A percentile compares a stretch with the other conserved stretches of the same genome.
These are phyloP conservation scores for Macrosoma leucophasiata DNA, from an alignment of 2,888 invertebrate species.

Conservation along the genomic window DNA sequence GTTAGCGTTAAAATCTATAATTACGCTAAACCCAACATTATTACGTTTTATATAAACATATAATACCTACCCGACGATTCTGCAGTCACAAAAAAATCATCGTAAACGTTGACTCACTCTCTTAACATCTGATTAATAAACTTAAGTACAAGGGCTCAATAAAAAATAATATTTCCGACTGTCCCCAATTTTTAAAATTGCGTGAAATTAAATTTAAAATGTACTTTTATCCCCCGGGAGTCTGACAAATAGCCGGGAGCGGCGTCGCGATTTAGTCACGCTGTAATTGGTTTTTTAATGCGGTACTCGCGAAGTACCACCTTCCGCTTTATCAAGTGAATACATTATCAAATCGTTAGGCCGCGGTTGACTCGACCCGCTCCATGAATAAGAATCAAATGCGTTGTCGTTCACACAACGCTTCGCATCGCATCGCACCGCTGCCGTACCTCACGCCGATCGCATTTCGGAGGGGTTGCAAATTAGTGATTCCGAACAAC, in stretches of 20 bases:
- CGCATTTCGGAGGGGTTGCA: constrained; percentile 54
- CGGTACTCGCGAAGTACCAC: constrained; percentile 68
- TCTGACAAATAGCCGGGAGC: constrained; percentile 72
- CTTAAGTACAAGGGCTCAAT: constrained; percentile 51
- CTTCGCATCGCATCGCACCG: constrained; percentile 22
- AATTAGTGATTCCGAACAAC: constrained; percentile 58
- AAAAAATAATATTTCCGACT: constrained; percentile 57
- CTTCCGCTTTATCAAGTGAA: constrained; percentile 75
- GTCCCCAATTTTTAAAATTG: constrained; percentile 70
- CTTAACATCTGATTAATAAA: constrained; percentile 52
- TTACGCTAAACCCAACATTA: too few relatives aligned
- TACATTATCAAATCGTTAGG: constrained; percentile 75
- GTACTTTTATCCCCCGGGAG: constrained; percentile 69
- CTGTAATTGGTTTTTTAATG: constrained; percentile 76
- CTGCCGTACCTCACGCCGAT: too few relatives aligned
- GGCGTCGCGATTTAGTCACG: constrained; percentile 67
- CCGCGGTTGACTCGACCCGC: constrained; percentile 52
- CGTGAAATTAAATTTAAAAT: constrained; percentile 76
- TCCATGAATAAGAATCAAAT: constrained; percentile 72
- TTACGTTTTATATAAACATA: too few relatives aligned
- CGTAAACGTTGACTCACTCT: constrained; percentile 10
- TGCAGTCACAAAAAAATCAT: background rate
- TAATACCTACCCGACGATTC: too few relatives aligned
- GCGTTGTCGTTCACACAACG: constrained; percentile 46
- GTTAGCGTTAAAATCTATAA: too few relatives aligned